Conservation (phyloP, 2,797 vertebrate genomes). For the Dicrostonyx torquatus region DNA sequence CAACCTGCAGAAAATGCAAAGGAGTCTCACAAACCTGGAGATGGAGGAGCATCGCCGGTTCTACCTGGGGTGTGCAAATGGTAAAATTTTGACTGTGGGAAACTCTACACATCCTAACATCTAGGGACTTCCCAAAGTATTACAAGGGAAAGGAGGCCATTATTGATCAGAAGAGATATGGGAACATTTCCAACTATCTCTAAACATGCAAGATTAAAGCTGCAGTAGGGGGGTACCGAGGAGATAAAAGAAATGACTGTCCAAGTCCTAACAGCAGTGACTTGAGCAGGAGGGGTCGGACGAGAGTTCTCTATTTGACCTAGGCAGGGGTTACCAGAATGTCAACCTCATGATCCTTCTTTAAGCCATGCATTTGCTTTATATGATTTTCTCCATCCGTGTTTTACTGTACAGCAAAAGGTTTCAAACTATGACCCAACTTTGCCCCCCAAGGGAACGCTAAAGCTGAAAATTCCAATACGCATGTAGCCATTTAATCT, state of each 20-base stretch:
- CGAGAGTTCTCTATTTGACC: not conserved
- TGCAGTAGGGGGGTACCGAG: not conserved
- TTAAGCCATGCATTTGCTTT: not conserved
- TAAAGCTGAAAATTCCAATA: not conserved
- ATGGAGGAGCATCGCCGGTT: rapidly evolving
- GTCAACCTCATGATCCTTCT: not conserved
- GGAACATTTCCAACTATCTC: constrained; percentile 5
- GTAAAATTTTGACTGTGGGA: not conserved
- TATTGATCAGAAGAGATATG: not conserved
- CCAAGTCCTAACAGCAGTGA: not conserved
- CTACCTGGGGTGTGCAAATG: rapidly evolving
- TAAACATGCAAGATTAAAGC: not conserved
- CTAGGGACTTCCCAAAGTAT: not conserved
- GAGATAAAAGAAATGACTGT: not conserved
- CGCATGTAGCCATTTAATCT: constrained; percentile 22
- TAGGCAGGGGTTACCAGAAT: not conserved
- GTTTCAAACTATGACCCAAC: constrained; percentile 2
- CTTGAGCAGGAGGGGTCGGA: not conserved
- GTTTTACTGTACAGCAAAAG: not conserved
- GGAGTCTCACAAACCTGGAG: not conserved
- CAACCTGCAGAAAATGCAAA: not conserved
- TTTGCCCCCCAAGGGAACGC: not conserved
- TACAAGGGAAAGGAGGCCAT: not conserved
- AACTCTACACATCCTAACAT: not conserved
- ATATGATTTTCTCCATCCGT: not conserved